Evolutionary conservation across 1,140 invertebrate genomes (phyloP), one percentile per base, ranked within the genome.

Genomic region (Helicoverpa zea): DNA sequence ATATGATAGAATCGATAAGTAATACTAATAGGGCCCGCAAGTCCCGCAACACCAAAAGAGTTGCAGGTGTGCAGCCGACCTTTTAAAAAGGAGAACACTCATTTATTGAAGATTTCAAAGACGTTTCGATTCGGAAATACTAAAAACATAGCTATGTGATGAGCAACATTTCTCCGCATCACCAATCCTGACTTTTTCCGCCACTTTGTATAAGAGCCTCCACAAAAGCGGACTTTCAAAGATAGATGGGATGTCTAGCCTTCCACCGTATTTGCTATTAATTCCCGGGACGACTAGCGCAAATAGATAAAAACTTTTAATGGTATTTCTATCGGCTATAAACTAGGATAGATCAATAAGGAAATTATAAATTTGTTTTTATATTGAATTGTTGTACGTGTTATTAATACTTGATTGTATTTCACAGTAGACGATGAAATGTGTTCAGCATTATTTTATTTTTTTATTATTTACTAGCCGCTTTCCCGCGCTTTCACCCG

Each of bases 261-360:
- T 35, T n/a, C 59, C 2, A 35, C 2, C 3, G 59, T 63, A 63
- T 13, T 63, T 63, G 11, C 23, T 63, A 35, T 63, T 63, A 63
- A 63, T 63, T 63, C 59, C 30, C 0, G 14, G 29, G 13, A 63
- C 30, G 11, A 14, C 23, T 9, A 63, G 29, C 3, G 12, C 30
- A 29, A 43, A n/a, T 14, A 9, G 9, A 35, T 63, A 63, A 30
- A 30, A 63, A 63, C 29, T 63, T 63, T 63, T 63, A 63, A 35
- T 30, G 5, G 59, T 14, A 3, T 63, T 63, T 35, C 14, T 35
- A 58, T 58, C 13, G 18, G 56, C 59, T 29, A 30, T 18, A 63
- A 63, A 35, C 14, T 63, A 12, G 18, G 10, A 12, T 61, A 35
- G 59, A 63, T 58, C 18, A 23, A 58, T 58, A 58, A 23, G 18